Conservation (phyloP, 2,797 vertebrate species). For the Pristis pectinata region DNA sequence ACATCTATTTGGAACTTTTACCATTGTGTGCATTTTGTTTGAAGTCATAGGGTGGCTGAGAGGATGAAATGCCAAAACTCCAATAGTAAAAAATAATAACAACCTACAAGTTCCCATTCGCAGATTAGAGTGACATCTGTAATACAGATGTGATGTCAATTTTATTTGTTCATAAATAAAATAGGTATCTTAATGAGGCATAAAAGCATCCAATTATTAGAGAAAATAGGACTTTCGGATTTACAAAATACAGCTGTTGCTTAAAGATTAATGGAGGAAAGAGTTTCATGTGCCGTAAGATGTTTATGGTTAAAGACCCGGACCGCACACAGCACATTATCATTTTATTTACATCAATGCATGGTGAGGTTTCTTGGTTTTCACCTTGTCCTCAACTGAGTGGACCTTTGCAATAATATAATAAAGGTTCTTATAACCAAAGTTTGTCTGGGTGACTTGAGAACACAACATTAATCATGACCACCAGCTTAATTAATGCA, state of each 20-base stretch:
- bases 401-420: neutral
- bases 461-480: no score
- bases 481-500: neutral
- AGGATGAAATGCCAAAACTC: no score
- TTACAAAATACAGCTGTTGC: neutral
- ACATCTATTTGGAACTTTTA: no score
- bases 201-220: neutral
- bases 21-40: no score
- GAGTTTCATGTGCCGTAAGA: neutral
- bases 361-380: neutral
- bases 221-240: neutral
- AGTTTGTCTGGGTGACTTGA: no score
- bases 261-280: neutral
- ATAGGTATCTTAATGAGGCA: neutral
- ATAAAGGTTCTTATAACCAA: neutral
- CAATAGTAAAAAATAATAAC: no score
- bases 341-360: neutral
- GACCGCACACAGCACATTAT: neutral
- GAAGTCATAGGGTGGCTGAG: no score
- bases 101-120: neutral
- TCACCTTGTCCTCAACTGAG: neutral
- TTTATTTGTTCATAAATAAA: neutral
- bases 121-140: neutral
- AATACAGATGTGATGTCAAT: neutral
- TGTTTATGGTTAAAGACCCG: neutral